These are phyloP conservation scores for Sarcophaga peregrina DNA, from an alignment of 1,140 invertebrate genomes.

Conservation along the genomic window DNA sequence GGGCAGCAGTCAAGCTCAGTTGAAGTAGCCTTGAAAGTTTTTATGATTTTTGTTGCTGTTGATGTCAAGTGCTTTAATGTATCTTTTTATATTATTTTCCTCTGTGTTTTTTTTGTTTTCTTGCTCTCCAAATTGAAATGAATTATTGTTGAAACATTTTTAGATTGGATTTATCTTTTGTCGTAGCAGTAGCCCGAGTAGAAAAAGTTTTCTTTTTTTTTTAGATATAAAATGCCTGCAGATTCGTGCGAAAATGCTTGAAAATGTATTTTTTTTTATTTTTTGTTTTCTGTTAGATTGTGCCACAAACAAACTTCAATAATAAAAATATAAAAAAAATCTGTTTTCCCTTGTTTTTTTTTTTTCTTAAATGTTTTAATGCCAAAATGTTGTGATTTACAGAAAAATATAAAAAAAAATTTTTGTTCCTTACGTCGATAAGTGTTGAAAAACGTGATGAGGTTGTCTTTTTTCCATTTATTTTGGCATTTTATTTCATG, in stretches of 20 bases:
- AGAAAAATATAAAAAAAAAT: too few relatives aligned
- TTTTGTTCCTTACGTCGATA: too few relatives aligned
- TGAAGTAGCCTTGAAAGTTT: slow-evolving; percentile 1
- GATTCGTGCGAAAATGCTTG: too few relatives aligned
- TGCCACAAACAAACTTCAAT: background rate
- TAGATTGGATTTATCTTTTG: slow-evolving; percentile 31
- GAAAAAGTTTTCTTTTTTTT: too few relatives aligned
- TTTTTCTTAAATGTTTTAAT: background rate
- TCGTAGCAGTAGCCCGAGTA: background rate
- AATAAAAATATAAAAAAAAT: background rate
- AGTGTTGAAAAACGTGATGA: too few relatives aligned
- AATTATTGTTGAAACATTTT: slow-evolving; percentile 39
- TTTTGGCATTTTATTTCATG: too few relatives aligned
- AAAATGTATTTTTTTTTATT: too few relatives aligned
- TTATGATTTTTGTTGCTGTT: slow-evolving; percentile 21
- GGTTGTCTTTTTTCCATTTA: too few relatives aligned
- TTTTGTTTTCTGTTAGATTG: too few relatives aligned
- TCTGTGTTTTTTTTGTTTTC: background rate
- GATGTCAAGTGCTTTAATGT: slow-evolving; percentile 30
- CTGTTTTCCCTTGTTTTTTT: background rate
- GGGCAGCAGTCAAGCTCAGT: background rate
- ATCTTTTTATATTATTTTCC: background rate
- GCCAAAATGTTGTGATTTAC: background rate
- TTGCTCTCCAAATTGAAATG: slow-evolving; percentile 29
- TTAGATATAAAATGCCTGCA: too few relatives aligned